Evolutionary conservation across 2,888 invertebrate genomes (phyloP).

Genomic region (Catocala nupta): DNA sequence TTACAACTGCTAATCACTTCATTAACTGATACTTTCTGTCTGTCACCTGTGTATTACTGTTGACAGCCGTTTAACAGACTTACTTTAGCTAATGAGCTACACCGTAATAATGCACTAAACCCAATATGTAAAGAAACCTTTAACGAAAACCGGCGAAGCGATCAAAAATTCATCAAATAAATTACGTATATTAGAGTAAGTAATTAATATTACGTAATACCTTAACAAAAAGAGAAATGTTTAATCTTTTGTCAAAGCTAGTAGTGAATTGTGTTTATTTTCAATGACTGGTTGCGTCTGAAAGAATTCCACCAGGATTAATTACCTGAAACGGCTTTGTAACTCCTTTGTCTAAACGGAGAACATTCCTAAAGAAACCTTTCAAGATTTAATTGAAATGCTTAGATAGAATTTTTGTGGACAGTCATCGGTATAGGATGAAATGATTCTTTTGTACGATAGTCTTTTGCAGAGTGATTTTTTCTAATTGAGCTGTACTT

Average conservation of each 20-base stretch:
- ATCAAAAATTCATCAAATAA: no score
- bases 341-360: conserved; percentile 72
- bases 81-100: no score
- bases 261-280: conserved; percentile 67
- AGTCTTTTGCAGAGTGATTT: conserved; percentile 7
- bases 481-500: conserved; percentile 3
- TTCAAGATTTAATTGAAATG: conserved; percentile 76
- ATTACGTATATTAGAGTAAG: conserved; percentile 12
- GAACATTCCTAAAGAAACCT: conserved; percentile 69
- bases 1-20: no score
- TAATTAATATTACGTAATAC: conserved; percentile 37
- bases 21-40: no score
- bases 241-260: conserved; percentile 61
- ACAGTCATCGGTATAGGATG: conserved; percentile 47
- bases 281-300: conserved; percentile 64
- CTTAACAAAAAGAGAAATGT: conserved; percentile 51
- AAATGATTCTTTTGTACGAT: conserved; percentile 47
- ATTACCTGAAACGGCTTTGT: conserved; percentile 77
- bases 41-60: no score
- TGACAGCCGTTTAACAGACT: no score
- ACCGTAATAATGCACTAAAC: no score
- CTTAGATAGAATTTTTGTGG: conserved; percentile 67
- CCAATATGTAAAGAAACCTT: no score
- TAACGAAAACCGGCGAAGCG: no score
- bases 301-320: conserved; percentile 79